Percentiles rank a stretch among this genome's conserved stretches.
These are phyloP conservation scores for Calonectris borealis DNA, from an alignment of 2,113 vertebrate species.

Conservation along the genomic window DNA sequence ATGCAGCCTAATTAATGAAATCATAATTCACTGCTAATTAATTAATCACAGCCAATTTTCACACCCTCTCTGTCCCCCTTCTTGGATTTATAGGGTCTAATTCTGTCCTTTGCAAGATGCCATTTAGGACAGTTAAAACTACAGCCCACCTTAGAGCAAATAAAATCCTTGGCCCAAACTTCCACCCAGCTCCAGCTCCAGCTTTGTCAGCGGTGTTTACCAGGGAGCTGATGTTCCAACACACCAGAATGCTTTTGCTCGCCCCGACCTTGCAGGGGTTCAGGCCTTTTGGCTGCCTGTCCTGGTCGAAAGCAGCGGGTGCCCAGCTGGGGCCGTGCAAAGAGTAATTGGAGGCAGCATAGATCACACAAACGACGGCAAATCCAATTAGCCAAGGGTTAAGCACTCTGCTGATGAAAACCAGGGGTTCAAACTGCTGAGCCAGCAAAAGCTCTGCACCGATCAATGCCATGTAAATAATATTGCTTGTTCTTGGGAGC, in stretches of 20 bases:
- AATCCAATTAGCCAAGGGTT: slow-evolving; percentile 58
- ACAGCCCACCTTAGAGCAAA: neutral
- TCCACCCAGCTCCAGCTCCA: neutral
- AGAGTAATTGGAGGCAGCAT: neutral
- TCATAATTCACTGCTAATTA: neutral
- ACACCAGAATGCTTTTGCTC: neutral
- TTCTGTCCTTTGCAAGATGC: neutral
- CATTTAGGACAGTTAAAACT: neutral
- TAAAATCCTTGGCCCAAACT: rapidly evolving
- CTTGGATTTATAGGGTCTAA: neutral
- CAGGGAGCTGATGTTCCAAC: neutral
- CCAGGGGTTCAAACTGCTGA: slow-evolving; percentile 12
- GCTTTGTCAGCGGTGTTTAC: neutral
- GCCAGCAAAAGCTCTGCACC: neutral
- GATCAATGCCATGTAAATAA: slow-evolving; percentile 9
- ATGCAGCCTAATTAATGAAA: neutral
- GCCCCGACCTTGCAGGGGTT: neutral
- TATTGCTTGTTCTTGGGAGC: neutral
- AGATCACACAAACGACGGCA: neutral
- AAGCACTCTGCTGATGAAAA: slow-evolving; percentile 39
- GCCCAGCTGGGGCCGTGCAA: neutral
- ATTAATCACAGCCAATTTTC: neutral
- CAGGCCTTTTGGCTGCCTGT: neutral
- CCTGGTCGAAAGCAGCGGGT: rapidly evolving
- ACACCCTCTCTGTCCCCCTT: neutral